These are phyloP conservation scores for Hydroisotoma schaefferi DNA, from an alignment of 2,888 invertebrate genomes.

Conservation along the genomic window DNA sequence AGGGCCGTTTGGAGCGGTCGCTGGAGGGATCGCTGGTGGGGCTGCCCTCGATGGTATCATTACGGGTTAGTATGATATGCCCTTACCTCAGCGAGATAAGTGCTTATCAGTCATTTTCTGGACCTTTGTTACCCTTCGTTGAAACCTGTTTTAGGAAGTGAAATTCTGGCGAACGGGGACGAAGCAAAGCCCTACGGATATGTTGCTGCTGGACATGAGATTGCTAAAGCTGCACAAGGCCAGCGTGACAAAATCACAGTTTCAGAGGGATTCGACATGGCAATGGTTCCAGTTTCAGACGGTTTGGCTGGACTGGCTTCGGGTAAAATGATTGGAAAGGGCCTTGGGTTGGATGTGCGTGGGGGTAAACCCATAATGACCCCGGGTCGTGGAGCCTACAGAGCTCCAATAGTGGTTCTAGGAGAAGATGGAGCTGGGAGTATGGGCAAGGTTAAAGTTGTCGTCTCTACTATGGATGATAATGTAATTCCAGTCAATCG, in stretches of 20 bases:
- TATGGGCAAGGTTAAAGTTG: not conserved
- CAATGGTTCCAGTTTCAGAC: slow-evolving; percentile 42
- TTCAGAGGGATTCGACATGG: slow-evolving; percentile 44
- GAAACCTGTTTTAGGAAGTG: slow-evolving; percentile 24
- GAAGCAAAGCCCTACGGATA: slow-evolving; percentile 41
- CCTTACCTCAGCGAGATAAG: not conserved
- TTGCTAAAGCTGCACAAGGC: slow-evolving; percentile 32
- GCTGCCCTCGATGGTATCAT: slow-evolving; percentile 45
- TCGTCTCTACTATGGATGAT: slow-evolving; percentile 8
- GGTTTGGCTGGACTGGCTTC: slow-evolving; percentile 40
- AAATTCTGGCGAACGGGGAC: slow-evolving; percentile 36
- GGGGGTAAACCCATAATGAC: slow-evolving; percentile 25
- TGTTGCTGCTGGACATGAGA: slow-evolving; percentile 35
- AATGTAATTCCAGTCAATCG: slow-evolving; percentile 6
- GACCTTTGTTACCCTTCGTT: not conserved
- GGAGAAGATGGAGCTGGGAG: slow-evolving; percentile 10
- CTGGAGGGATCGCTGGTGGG: slow-evolving; percentile 46
- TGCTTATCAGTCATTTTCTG: not conserved
- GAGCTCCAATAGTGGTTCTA: not conserved
- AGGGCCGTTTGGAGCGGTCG: slow-evolving; percentile 41
- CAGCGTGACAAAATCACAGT: slow-evolving; percentile 30
- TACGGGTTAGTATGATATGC: slow-evolving; percentile 18
- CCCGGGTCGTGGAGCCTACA: slow-evolving; percentile 28
- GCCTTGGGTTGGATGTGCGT: slow-evolving; percentile 21
- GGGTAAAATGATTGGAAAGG: slow-evolving; percentile 40